phyloP scores from a whole-genome alignment of 1,140 invertebrate species.

The Aphelenchoides avenae region DNA sequence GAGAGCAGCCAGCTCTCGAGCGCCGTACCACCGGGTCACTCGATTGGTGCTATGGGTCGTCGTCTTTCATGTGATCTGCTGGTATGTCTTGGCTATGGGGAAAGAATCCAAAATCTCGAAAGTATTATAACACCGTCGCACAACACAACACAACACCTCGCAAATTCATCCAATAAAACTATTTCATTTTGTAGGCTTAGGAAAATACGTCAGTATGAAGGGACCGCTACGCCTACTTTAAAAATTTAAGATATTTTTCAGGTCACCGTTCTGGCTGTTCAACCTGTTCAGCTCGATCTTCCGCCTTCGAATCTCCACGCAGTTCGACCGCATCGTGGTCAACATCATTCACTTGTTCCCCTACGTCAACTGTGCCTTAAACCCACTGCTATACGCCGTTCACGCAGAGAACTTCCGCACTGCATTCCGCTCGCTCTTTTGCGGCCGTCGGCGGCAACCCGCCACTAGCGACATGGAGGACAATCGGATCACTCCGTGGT shows the following conservation, averaged over 20 bases:
- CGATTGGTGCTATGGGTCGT: constrained; percentile 58
- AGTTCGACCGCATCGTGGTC: constrained; percentile 56
- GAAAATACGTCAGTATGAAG: no score
- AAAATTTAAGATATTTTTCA: constrained; percentile 17
- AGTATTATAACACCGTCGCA: no score
- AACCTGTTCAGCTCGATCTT: constrained; percentile 57
- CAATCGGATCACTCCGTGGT: constrained; percentile 4
- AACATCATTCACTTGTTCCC: constrained; percentile 59
- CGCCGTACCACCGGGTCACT: constrained; percentile 57
- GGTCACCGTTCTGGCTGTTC: constrained; percentile 59
- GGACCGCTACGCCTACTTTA: constrained; percentile 1
- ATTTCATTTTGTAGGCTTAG: no score
- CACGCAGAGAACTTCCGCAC: constrained; percentile 56
- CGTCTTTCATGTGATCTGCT: constrained; percentile 56
- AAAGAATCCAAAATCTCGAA: not conserved
- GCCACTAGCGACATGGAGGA: constrained; percentile 11
- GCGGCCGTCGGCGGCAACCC: constrained; percentile 3
- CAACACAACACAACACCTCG: no score
- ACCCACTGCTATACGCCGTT: constrained; percentile 53
- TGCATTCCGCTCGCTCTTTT: constrained; percentile 54
- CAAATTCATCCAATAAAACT: no score
- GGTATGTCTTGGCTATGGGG: constrained; percentile 30
- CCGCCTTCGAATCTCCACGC: constrained; percentile 51
- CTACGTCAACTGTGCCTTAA: constrained; percentile 58
- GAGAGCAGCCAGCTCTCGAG: constrained; percentile 33